Evolutionary conservation across 2,888 invertebrate genomes (phyloP).

Genomic region (Odontomyia ornata): DNA sequence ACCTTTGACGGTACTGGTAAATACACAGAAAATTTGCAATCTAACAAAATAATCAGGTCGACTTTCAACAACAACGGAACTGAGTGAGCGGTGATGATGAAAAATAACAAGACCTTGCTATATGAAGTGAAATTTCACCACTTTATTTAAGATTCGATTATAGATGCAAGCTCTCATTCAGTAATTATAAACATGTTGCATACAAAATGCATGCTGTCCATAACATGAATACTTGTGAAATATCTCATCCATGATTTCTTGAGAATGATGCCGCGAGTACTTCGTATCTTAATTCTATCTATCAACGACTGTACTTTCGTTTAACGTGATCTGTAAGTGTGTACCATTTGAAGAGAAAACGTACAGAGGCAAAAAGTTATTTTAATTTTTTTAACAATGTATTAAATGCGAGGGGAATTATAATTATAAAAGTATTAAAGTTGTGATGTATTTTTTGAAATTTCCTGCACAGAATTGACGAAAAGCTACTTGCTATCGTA

Average conservation of each 20-base stretch:
- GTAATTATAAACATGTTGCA: background rate
- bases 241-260: background rate
- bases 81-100: background rate
- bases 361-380: too few relatives aligned
- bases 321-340: too few relatives aligned
- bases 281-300: too few relatives aligned
- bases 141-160: background rate
- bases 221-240: background rate
- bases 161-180: background rate
- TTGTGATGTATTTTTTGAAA: too few relatives aligned
- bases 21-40: background rate
- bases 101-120: slow-evolving; percentile 16
- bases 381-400: too few relatives aligned
- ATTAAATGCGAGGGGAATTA: too few relatives aligned
- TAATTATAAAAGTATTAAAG: too few relatives aligned
- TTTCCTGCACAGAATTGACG: too few relatives aligned
- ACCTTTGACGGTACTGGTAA: too few relatives aligned
- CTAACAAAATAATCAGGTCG: background rate
- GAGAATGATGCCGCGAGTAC: background rate
- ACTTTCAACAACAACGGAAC: background rate
- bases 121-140: slow-evolving; percentile 9
- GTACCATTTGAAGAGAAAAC: too few relatives aligned
- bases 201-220: background rate
- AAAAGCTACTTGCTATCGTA: too few relatives aligned
- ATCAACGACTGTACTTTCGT: too few relatives aligned